Base-by-base conservation (phyloP, 1,140 invertebrate genomes). In the Zelostemma sp. region DNA sequence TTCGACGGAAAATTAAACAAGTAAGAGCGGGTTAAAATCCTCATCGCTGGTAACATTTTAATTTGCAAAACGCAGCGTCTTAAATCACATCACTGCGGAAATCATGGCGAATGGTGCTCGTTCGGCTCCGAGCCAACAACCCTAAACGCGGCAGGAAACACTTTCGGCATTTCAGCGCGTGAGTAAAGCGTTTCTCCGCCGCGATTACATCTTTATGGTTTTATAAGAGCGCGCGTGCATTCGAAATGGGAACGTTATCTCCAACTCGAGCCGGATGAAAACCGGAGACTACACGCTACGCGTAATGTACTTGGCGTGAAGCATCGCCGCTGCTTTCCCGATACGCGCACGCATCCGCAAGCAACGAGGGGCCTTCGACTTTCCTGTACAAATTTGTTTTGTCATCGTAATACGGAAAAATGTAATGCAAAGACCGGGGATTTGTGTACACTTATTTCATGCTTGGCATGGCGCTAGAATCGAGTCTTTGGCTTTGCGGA, bases 181-280 rank as follows among this genome's bases (percentile, higher is more conserved):
- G 18, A 6, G 55, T 50, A 51, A 59, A 47, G 60, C 66, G 41
- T 54, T 58, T 64, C 56, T 14, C 55, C 14, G 51, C 46, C 61
- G 53, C 74, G 76, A 74, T 77, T 77, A 74, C 67, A 70, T 77
- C 72, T 77, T 75, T 75, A 77, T 72, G 66, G 71, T 74, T 74
- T 77, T 75, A 75, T 77, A 77, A 77, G 57, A 61, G 68, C 51
- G 49, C 55, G 60, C 67, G 50, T 33, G 60, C 58, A 59, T 50
- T 48, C 48, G 57, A 33, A 60, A 62, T 56, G 59, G 60, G 46
- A 33, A 51, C 43, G 61, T 62, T 66, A 71, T 71, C 68, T 71
- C 45, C 38, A 60, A 47, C 31, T 57, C 59, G 47, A 56, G 43
- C 53, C 48, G 54, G 31, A 45, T 43, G 53, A 21, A n/a, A 38